A percentile compares a stretch with the other conserved stretches of the same genome.
These are phyloP conservation scores for Gonatopus flavifemur DNA, from an alignment of 1,140 invertebrate genomes.

Conservation along the genomic window DNA sequence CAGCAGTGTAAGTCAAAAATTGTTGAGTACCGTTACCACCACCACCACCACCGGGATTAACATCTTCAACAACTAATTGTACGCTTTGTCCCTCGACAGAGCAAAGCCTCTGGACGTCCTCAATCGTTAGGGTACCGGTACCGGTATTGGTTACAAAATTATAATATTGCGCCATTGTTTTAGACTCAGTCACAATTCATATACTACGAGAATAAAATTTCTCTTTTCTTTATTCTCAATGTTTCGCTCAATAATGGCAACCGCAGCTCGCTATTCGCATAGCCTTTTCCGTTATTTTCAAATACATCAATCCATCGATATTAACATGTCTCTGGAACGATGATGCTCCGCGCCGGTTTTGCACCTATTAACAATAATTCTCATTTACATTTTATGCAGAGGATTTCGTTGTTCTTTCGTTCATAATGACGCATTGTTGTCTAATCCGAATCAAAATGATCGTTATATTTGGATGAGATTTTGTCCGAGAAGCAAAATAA, in stretches of 20 bases:
- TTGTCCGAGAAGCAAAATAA: constrained; percentile 1
- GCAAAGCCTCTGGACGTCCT: constrained; percentile 46
- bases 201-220: constrained; percentile 24
- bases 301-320: constrained; percentile 41
- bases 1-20: constrained; percentile 41
- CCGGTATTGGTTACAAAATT: constrained; percentile 49
- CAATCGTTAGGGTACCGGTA: constrained; percentile 46
- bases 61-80: constrained; percentile 47
- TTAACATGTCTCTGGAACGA: constrained; percentile 37
- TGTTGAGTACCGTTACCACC: constrained; percentile 35
- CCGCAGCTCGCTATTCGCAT: no score
- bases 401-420: no score
- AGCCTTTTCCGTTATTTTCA: constrained; percentile 25
- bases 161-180: constrained; percentile 57
- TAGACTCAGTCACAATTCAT: constrained; percentile 41
- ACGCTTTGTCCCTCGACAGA: constrained; percentile 46
- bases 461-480: neutral
- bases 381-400: constrained; percentile 7
- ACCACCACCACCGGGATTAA: constrained; percentile 46
- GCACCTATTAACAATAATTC: constrained; percentile 42
- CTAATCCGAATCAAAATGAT: no score
- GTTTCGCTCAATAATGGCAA: constrained; percentile 22
- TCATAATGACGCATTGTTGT: no score
- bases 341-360: constrained; percentile 32
- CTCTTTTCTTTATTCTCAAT: constrained; percentile 29